Percentiles rank a stretch among this genome's conserved stretches.
Evolutionary conservation across 2,797 vertebrate species (phyloP).

Genomic region (Brachymystax lenok): DNA sequence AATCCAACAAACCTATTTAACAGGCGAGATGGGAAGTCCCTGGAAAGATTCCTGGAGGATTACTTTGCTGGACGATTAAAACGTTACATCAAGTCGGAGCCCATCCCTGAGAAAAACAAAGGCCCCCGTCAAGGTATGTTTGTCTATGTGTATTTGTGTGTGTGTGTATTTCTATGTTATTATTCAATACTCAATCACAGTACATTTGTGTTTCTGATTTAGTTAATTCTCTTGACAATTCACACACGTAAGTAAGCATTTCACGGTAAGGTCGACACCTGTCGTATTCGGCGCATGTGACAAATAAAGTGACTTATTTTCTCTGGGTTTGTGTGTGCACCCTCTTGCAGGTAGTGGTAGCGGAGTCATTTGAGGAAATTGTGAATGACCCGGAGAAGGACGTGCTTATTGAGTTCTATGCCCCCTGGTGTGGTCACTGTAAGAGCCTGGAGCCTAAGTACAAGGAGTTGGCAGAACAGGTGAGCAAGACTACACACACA

Average conservation of each 20-base stretch:
- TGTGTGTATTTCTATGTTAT: conserved; percentile 3
- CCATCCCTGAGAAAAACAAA: conserved; percentile 70
- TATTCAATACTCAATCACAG: neutral
- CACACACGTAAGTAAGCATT: neutral
- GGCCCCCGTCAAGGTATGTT: conserved; percentile 70
- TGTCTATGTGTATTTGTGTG: neutral
- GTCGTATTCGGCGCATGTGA: too few relatives aligned
- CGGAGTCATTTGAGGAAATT: conserved; percentile 73
- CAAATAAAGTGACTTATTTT: neutral
- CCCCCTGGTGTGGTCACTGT: conserved; percentile 73
- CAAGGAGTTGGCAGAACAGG: conserved; percentile 68
- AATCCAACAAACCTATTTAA: conserved; percentile 9
- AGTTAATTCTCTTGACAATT: neutral
- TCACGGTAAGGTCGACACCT: too few relatives aligned
- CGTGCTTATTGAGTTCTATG: conserved; percentile 76
- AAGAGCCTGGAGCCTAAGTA: conserved; percentile 76
- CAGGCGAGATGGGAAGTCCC: conserved; percentile 73
- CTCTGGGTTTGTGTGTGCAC: neutral
- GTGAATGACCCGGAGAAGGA: conserved; percentile 70
- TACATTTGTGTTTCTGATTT: neutral
- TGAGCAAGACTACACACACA: conserved; percentile 21
- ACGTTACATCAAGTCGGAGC: conserved; percentile 75
- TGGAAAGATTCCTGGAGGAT: conserved; percentile 73
- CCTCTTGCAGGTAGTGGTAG: conserved; percentile 70
- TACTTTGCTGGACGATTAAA: conserved; percentile 77